phyloP scores from a whole-genome alignment of 2,113 vertebrate species.

The Lasiurus borealis region DNA sequence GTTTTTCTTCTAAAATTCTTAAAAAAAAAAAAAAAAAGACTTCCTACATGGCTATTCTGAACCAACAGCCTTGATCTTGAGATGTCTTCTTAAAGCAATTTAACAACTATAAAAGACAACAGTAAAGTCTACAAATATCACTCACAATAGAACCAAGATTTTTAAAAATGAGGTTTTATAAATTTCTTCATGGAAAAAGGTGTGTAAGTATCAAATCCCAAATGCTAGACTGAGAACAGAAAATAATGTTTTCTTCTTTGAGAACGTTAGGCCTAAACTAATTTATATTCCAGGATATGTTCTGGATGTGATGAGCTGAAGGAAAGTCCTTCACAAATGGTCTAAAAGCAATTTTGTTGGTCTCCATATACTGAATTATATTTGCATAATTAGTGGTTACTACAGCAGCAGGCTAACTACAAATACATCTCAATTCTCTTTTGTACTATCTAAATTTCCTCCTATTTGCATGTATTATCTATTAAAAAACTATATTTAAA shows the following conservation, averaged over 20 bases:
- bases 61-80: constrained; percentile 16
- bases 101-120: background rate
- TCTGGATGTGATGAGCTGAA: background rate
- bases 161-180: constrained; percentile 35
- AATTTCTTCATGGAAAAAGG: constrained; percentile 31
- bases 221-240: background rate
- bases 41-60: background rate
- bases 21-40: too few relatives aligned
- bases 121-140: constrained; percentile 10
- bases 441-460: background rate
- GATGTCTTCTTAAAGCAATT: background rate
- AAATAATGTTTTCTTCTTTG: background rate
- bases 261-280: background rate
- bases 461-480: background rate
- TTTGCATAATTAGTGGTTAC: background rate
- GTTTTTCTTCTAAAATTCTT: background rate
- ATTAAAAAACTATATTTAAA: constrained; percentile 12
- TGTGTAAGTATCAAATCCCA: background rate
- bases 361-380: background rate
- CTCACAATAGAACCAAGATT: background rate
- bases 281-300: background rate
- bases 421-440: background rate
- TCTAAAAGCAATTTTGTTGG: background rate
- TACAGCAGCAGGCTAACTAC: background rate
- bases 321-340: background rate